Conservation (phyloP, 2,797 vertebrate species). For the Peromyscus nudipes region DNA sequence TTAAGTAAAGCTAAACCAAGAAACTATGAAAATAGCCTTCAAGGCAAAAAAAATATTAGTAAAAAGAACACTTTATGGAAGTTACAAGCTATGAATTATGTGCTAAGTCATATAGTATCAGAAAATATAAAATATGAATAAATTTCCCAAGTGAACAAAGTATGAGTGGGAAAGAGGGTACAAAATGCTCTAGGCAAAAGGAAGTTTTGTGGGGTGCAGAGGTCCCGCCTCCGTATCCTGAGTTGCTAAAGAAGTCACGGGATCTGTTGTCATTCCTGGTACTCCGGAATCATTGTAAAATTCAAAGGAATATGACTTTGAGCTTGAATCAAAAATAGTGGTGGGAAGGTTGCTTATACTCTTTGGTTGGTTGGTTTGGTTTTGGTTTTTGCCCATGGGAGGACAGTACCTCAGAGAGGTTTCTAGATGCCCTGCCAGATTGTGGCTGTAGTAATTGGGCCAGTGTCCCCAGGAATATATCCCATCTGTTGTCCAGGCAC, state of each 20-base stretch:
- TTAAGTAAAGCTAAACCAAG: neutral
- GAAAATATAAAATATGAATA: neutral
- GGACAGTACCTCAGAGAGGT: neutral
- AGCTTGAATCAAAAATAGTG: neutral
- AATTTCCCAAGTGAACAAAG: neutral
- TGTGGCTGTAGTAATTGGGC: neutral
- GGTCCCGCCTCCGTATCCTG: neutral
- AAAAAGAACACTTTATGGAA: neutral
- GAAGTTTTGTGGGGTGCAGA: neutral
- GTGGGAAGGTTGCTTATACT: neutral
- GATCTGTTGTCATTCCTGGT: neutral
- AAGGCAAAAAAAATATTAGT: neutral
- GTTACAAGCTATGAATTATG: neutral
- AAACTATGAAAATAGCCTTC: neutral
- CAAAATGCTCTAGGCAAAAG: neutral
- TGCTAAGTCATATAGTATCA: neutral
- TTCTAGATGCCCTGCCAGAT: constrained; percentile 1
- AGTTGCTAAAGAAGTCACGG: neutral
- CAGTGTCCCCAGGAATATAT: neutral
- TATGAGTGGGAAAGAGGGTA: neutral
- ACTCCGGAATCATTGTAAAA: neutral
- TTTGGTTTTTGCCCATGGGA: neutral
- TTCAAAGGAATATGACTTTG: neutral
- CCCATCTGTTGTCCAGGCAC: neutral
- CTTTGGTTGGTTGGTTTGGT: neutral